Evolutionary conservation across 1,140 invertebrate genomes (phyloP).

Genomic region (Zaprionus africanus): DNA sequence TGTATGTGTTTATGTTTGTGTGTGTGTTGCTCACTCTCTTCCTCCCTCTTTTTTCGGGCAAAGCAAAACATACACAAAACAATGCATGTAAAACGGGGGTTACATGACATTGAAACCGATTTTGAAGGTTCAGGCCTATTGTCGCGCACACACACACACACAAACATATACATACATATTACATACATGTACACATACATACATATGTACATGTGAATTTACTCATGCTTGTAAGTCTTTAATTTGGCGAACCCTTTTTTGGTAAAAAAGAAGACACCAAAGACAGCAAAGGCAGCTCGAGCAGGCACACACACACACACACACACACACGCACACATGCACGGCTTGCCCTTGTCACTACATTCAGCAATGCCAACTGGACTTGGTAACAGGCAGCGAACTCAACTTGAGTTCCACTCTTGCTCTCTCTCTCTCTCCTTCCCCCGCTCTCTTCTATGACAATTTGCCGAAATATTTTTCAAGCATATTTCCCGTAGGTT

Average conservation of each 20-base stretch:
- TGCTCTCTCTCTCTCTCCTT: not conserved
- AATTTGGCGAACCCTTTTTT: not conserved
- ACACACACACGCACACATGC: not conserved
- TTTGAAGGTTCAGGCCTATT: constrained; percentile 77
- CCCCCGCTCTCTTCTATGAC: not conserved
- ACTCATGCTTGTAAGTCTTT: not conserved
- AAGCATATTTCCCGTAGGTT: constrained; percentile 19
- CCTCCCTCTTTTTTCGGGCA: constrained; percentile 15
- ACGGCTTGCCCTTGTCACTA: constrained; percentile 68
- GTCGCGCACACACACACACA: constrained; percentile 28
- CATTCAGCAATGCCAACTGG: constrained; percentile 53
- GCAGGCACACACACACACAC: constrained; percentile 4
- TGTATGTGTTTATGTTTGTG: not conserved
- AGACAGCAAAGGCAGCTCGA: not conserved
- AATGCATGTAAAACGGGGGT: constrained; percentile 72
- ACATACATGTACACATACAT: not conserved
- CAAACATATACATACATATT: not conserved
- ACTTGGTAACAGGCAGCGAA: constrained; percentile 35
- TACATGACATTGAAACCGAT: constrained; percentile 83
- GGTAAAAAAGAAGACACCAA: not conserved
- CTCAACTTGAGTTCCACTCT: not conserved
- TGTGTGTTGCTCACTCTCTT: constrained; percentile 14
- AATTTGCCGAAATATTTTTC: constrained; percentile 2
- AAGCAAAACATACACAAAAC: constrained; percentile 9
- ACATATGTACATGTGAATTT: not conserved